Conservation (phyloP, 2,888 invertebrate genomes). For the Malthinus seriepunctatus region DNA sequence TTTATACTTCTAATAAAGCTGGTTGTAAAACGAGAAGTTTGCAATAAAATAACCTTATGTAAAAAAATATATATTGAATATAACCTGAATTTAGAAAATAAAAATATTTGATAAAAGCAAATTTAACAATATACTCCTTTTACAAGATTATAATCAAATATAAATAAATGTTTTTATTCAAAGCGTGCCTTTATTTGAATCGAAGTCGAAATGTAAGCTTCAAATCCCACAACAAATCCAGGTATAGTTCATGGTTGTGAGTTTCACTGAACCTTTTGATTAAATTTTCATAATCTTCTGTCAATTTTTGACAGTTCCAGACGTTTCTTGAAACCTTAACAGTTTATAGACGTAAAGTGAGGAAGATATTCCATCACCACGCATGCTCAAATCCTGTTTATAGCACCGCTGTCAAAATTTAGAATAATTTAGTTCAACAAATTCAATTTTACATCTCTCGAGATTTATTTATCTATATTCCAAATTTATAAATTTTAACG, state of each 20-base stretch:
- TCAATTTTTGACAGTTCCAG: constrained; percentile 20
- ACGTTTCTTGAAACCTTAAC: constrained; percentile 19
- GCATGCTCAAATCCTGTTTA: no score
- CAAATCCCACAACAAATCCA: constrained; percentile 21
- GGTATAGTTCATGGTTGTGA: constrained; percentile 17
- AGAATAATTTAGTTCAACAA: not conserved
- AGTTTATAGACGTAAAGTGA: no score
- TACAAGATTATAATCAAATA: constrained; percentile 5
- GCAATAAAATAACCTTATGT: constrained; percentile 7
- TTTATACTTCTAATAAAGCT: constrained; percentile 6
- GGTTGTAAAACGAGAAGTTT: constrained; percentile 1
- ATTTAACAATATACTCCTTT: not conserved
- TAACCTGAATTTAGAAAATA: not conserved
- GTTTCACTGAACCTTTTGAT: constrained; percentile 24
- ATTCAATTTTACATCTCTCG: not conserved
- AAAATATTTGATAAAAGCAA: no score
- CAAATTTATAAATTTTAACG: no score
- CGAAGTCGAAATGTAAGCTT: constrained; percentile 11
- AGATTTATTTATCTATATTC: not conserved
- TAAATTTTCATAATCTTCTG: constrained; percentile 28
- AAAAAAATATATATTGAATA: constrained; percentile 4
- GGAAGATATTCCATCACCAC: no score
- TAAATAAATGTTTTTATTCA: constrained; percentile 8
- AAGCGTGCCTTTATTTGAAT: constrained; percentile 11
- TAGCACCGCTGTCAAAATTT: constrained; percentile 15